A percentile compares a stretch with the other conserved stretches of the same genome.
These are phyloP conservation scores for Neostethus bicornis DNA, from an alignment of 2,797 vertebrate genomes.

Conservation along the genomic window DNA sequence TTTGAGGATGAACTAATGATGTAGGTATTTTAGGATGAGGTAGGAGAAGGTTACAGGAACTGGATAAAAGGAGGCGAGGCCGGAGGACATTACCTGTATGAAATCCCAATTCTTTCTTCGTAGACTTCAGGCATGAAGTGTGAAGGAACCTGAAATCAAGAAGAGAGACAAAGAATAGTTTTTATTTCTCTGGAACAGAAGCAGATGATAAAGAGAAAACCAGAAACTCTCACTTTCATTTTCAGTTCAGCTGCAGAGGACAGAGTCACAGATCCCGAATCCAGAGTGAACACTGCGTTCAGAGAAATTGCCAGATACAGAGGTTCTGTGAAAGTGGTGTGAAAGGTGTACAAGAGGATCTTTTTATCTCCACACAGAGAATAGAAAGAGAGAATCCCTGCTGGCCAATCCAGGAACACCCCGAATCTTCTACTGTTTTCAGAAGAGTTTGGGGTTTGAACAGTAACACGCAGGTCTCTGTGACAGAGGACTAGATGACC, in stretches of 20 bases:
- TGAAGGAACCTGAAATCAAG: background rate
- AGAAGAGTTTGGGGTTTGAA: too few relatives aligned
- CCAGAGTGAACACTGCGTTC: background rate
- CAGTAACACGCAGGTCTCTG: background rate
- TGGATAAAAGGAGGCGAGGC: too few relatives aligned
- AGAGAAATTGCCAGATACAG: too few relatives aligned
- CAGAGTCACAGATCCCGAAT: background rate
- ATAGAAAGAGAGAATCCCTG: conserved; percentile 1
- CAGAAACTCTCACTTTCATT: conserved; percentile 19
- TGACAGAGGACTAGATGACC: background rate
- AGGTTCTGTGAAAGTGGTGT: conserved; percentile 20
- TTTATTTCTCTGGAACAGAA: background rate
- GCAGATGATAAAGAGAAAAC: background rate
- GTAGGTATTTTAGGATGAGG: too few relatives aligned
- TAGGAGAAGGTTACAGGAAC: too few relatives aligned
- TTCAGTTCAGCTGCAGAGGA: background rate
- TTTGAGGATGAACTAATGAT: too few relatives aligned
- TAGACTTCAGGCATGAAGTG: conserved; percentile 23
- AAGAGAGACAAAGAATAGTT: accelerated
- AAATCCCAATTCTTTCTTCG: background rate
- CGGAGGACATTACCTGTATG: conserved; percentile 18
- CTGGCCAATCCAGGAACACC: conserved; percentile 24
- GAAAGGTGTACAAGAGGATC: conserved; percentile 29
- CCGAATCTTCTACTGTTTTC: background rate
- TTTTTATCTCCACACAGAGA: conserved; percentile 5